Base-by-base conservation (phyloP, 1,140 invertebrate genomes). In the Adelges cooleyi region DNA sequence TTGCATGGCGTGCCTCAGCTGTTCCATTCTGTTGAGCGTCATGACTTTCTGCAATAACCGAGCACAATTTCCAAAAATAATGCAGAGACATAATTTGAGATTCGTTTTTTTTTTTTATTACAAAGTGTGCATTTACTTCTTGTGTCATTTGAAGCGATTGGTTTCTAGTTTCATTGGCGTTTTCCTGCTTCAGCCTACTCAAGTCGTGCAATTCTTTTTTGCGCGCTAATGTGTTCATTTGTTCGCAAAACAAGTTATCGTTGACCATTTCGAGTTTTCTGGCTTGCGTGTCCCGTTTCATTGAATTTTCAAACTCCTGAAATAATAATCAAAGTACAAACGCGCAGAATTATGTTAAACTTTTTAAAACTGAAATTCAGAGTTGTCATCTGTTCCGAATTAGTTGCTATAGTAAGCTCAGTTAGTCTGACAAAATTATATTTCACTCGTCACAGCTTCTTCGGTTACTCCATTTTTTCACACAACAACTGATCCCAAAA, bases 161-260 rank as follows among this genome's bases (percentile, higher is more conserved):
- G 4, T 62, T 48, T 62, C 40, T 46, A 29, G 29, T 11, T 62
- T 62, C 56, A 2, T 62, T 25, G 2, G 56, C 56, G 27, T 48
- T 62, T 48, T 62, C 29, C 17, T 48, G 25, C 44, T 33, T 62
- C 10, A 62, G 44, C 27, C 44, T n/a, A 62, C 44, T 62, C 15
- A 46, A 20, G 11, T 62, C 56, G 9, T 62, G 38, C 11, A 62
- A 20, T 62, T 25, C 44, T 22, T 29, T 62, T 62, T 62, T 62
- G 10, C 44, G 27, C 23, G 27, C 11, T n/a, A 62, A 11, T 11
- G 23, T 11, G 20, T 62, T 48, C 42, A 48, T 62, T 27, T 48
- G 56, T 33, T 48, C 56, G 20, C 44, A 46, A 46, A 46, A 46
- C 13, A 20, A 27, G 46, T 62, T 62, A 2, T 62, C 25, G 5